A percentile compares a stretch with the other conserved stretches of the same genome.
These are phyloP conservation scores for Ardeotis arabs DNA, from an alignment of 2,113 vertebrate genomes.

Conservation along the genomic window DNA sequence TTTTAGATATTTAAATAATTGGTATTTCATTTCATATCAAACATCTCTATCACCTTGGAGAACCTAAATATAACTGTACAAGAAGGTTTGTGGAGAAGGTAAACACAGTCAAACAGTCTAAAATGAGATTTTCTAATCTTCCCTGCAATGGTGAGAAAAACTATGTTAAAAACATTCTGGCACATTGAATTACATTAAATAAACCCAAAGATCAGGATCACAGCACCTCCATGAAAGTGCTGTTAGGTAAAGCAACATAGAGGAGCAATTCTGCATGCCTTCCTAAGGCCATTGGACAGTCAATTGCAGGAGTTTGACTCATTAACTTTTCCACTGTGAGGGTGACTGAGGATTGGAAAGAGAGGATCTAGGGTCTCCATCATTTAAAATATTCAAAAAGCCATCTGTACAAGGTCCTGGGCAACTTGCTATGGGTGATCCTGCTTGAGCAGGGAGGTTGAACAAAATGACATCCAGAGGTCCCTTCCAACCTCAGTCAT, in stretches of 20 bases:
- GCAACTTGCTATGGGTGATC: rapidly evolving
- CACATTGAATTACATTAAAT: neutral
- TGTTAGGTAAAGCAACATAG: neutral
- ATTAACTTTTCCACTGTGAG: neutral
- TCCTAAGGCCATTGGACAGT: neutral
- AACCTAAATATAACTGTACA: neutral
- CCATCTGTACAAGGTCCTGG: neutral
- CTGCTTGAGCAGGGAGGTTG: neutral
- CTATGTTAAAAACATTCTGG: neutral
- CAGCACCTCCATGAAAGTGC: neutral
- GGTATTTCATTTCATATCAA: neutral
- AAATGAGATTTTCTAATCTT: neutral
- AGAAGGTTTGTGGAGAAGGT: neutral
- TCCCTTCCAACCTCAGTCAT: neutral
- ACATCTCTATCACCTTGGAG: neutral
- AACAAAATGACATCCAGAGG: neutral
- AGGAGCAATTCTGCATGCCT: neutral
- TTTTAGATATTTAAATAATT: neutral
- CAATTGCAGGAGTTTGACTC: neutral
- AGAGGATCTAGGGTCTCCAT: neutral
- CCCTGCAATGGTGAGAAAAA: neutral
- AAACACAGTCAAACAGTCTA: neutral
- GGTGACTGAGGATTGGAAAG: neutral
- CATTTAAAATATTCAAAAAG: neutral
- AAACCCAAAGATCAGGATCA: neutral